Percentiles rank a stretch among this genome's conserved stretches.
These are phyloP conservation scores for Tetragonula clypearis DNA, from an alignment of 1,140 invertebrate genomes.

Conservation along the genomic window DNA sequence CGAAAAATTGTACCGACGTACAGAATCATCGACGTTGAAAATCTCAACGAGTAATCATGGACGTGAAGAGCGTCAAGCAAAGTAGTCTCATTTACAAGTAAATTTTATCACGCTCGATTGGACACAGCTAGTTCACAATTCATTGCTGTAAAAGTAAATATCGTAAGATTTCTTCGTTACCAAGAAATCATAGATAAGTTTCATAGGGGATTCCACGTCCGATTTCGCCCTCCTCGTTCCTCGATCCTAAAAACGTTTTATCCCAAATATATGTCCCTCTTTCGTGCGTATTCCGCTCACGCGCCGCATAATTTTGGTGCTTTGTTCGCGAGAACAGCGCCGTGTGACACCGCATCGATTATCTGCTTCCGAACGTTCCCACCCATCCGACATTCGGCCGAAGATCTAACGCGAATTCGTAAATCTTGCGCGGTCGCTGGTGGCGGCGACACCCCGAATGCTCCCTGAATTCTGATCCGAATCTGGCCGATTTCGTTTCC, in stretches of 20 bases:
- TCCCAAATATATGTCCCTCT: neutral
- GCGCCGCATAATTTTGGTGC: conserved; percentile 48
- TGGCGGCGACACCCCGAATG: conserved; percentile 50
- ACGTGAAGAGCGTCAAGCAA: no score
- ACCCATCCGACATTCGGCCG: neutral
- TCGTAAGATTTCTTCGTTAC: no score
- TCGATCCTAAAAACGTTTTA: neutral
- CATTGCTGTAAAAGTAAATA: no score
- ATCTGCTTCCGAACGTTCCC: conserved; percentile 16
- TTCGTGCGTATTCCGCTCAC: conserved; percentile 26
- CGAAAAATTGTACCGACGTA: no score
- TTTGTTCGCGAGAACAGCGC: conserved; percentile 44
- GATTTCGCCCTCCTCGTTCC: no score
- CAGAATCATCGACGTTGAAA: no score
- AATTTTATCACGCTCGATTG: no score
- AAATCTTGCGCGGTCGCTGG: conserved; percentile 49
- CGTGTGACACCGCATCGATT: conserved; percentile 47
- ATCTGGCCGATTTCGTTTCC: conserved; percentile 28
- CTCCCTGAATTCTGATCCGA: conserved; percentile 61
- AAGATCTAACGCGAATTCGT: conserved; percentile 56
- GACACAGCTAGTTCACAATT: no score
- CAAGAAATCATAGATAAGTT: no score
- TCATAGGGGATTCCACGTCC: no score
- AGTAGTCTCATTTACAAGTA: no score
- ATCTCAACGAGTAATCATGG: no score